Conservation (phyloP, 2,797 vertebrate species). For the Microctenopoma steveboyesi region DNA sequence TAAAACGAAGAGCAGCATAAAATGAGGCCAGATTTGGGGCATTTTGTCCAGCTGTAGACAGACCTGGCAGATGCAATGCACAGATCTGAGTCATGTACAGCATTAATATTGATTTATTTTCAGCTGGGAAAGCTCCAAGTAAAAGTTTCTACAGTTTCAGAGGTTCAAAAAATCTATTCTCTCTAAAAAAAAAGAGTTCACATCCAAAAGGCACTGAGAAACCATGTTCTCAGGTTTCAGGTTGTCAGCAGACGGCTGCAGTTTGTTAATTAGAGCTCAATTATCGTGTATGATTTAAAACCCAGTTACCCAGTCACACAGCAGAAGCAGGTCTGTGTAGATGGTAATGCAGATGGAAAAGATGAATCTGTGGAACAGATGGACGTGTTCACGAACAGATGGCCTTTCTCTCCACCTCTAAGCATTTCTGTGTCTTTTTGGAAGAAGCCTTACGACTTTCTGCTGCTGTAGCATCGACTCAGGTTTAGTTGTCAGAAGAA, state of each 20-base stretch:
- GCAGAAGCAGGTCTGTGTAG: slow-evolving; percentile 23
- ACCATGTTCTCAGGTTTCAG: neutral
- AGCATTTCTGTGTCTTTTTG: slow-evolving; percentile 52
- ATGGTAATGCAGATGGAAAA: slow-evolving; percentile 58
- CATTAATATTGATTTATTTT: slow-evolving; percentile 5
- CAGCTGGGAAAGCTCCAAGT: neutral
- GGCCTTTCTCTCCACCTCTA: slow-evolving; percentile 66
- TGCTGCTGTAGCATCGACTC: slow-evolving; percentile 25
- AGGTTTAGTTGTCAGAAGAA: slow-evolving; percentile 30
- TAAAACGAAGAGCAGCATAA: no score
- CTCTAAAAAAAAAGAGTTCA: neutral
- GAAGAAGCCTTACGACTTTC: slow-evolving; percentile 48
- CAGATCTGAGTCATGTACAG: neutral
- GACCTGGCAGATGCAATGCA: no score
- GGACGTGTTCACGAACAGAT: slow-evolving; percentile 65
- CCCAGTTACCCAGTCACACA: slow-evolving; percentile 9
- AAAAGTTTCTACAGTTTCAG: accelerated
- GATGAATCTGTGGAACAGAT: slow-evolving; percentile 66
- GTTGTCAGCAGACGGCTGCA: slow-evolving; percentile 5
- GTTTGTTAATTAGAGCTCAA: slow-evolving; percentile 9
- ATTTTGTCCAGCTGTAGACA: no score
- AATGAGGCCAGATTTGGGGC: no score
- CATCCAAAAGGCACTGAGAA: neutral
- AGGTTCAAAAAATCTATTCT: neutral
- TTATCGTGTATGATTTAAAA: slow-evolving; percentile 25